Evolutionary conservation across 2,888 invertebrate genomes (phyloP), one percentile per base, ranked within the genome.

Genomic region (Drosophila affinis): DNA sequence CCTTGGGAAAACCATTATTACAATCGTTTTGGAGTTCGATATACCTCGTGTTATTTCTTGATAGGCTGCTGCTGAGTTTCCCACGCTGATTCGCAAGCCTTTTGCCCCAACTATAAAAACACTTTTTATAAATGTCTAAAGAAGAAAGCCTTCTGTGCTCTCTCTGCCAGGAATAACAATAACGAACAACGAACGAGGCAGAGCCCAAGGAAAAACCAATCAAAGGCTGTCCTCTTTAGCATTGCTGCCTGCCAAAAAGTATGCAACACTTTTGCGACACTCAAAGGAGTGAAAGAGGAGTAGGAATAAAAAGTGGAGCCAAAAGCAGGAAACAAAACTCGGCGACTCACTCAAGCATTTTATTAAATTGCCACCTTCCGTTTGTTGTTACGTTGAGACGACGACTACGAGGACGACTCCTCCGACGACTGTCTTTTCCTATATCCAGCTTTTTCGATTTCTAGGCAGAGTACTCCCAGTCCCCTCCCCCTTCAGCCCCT

Each of bases 291-390:
- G 53, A 29, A 29, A 29, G 48, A 9, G 46, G 62, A 14, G 51
- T 10, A 67, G 62, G 56, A 49, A 56, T 46, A 39, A 46, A 32
- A 46, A 46, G 17, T 34, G 51, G 57, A 72, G 65, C 51, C 63
- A 54, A 47, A 68, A 61, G 69, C 85, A 78, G 85, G 85, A 86
- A 87, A 86, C 85, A 82, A 87, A 87, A 86, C 87, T 85, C 87
- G 83, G 79, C 80, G 77, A 85, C 79, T 80, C 83, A 88, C 87
- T 90, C 88, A 87, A 90, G 88, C 89, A 81, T 90, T 90, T 90
- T 90, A 90, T 89, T 89, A 89, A 90, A 90, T 90, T 90, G 88
- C 86, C 89, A 89, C 90, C 89, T 90, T 90, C 89, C 89, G 89
- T 79, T 88, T 84, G 79, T 77, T 82, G 88, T 87, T 88, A 75